A percentile compares a stretch with the other conserved stretches of the same genome.
Evolutionary conservation across 2,797 vertebrate species (phyloP).

Genomic region (Scarus forsteni): DNA sequence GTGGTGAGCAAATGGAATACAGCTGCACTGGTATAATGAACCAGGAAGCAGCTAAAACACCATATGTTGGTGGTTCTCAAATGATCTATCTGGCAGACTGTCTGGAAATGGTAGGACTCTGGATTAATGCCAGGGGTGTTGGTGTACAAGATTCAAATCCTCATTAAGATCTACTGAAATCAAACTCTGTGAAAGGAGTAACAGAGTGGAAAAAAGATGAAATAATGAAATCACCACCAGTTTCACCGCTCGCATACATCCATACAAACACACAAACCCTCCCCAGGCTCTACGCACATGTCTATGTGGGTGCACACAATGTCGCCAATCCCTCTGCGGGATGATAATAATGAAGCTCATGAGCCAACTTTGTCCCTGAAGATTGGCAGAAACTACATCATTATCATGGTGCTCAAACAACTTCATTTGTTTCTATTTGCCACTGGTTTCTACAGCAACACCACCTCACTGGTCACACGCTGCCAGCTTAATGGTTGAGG

Average conservation of each 20-base stretch:
- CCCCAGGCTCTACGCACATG: not conserved
- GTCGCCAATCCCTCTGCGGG: not conserved
- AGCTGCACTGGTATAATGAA: constrained; percentile 23
- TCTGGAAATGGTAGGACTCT: constrained; percentile 8
- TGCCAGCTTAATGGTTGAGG: constrained; percentile 86
- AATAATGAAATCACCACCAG: constrained; percentile 42
- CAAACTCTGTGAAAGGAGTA: constrained; percentile 12
- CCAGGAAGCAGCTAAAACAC: not conserved
- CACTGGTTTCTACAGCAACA: constrained; percentile 89
- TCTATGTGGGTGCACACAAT: not conserved
- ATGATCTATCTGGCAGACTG: not conserved
- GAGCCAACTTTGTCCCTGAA: constrained; percentile 36
- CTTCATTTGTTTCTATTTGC: constrained; percentile 77
- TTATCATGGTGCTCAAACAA: constrained; percentile 82
- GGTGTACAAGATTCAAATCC: not conserved
- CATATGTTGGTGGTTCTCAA: constrained; percentile 26
- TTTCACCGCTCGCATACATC: constrained; percentile 26
- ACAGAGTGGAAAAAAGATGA: constrained; percentile 30
- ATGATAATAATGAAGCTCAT: constrained; percentile 20
- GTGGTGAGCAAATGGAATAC: constrained; percentile 9
- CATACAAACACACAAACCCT: constrained; percentile 14
- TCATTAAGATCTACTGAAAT: constrained; percentile 4
- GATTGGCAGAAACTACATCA: constrained; percentile 64
- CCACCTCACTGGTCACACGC: constrained; percentile 84
- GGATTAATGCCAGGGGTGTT: constrained; percentile 9